Conservation (phyloP, 2,888 invertebrate species). For the Scrobipalpa atriplicella region DNA sequence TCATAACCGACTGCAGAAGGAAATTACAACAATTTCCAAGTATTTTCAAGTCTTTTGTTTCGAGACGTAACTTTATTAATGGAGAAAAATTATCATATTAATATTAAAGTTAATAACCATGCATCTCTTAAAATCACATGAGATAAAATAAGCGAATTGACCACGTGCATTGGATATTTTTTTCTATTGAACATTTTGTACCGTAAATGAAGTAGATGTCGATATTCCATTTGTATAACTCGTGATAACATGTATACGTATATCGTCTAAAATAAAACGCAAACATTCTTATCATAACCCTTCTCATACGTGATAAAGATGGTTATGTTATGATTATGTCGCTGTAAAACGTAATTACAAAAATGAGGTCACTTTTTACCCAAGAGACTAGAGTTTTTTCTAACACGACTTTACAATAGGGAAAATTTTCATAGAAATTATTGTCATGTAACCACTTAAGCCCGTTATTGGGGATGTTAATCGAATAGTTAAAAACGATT, state of each 20-base stretch:
- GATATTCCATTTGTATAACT: background rate
- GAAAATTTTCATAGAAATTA: background rate
- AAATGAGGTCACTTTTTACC: background rate
- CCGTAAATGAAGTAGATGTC: too few relatives aligned
- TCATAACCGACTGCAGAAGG: background rate
- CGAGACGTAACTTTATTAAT: too few relatives aligned
- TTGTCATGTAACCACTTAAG: too few relatives aligned
- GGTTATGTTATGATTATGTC: slow-evolving; percentile 1
- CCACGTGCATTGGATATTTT: too few relatives aligned
- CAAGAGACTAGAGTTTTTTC: background rate
- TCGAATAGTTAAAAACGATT: too few relatives aligned
- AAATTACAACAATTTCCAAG: background rate
- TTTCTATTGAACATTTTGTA: too few relatives aligned
- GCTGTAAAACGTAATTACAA: background rate
- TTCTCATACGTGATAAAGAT: slow-evolving; percentile 7
- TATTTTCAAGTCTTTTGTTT: background rate
- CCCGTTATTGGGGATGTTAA: too few relatives aligned
- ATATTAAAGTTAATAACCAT: too few relatives aligned
- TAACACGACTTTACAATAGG: background rate
- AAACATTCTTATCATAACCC: slow-evolving; percentile 4
- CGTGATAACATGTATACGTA: background rate
- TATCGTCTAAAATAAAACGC: background rate
- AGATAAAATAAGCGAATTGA: too few relatives aligned
- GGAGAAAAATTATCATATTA: too few relatives aligned
- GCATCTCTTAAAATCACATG: too few relatives aligned